Evolutionary conservation across 2,888 invertebrate species (phyloP), one percentile per base, ranked within the genome.

Genomic region (Troides oblongomaculatus): DNA sequence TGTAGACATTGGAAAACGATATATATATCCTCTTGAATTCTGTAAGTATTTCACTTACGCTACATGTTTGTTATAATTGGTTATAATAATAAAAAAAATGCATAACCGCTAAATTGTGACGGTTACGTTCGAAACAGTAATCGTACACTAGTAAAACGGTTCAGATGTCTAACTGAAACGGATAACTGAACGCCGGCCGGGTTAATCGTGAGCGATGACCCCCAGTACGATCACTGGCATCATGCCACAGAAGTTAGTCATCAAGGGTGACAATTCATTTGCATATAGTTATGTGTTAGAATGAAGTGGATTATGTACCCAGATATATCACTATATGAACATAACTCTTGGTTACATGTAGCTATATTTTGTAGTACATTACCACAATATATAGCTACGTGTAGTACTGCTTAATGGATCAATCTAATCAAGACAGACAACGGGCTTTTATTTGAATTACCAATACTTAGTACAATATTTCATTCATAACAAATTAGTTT

Each of bases 171-270:
- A 57, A 57, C 57, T 18, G 57, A 57, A 57, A 23, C 21, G 57
- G 57, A 23, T 23, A 57, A 64, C 57, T 21, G 8, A 57, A 10
- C 57, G 57, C 57, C 57, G 57, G 2, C 57, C 57, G 57, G 21
- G 57, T 57, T 57, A 21, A 57, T 57, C 57, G 10, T 57, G 57
- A 57, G 21, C 57, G 57, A 57, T 57, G 57, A 57, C 57, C 57
- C 18, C 57, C 6, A 5, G 6, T 23, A 23, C 57, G 21, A 57
- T 57, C 10, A 57, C 57, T 57, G 57, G 57, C 57, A 57, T 4
- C 21, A 57, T 57, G 57, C 57, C 57, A 57, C 57, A 18, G 57
- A 57, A 57, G 57, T 23, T 57, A 57, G 57, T 57, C 57, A 57
- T 57, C 21, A 57, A 2, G 57, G 57, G 57, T 57, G 57, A 57